Conservation (phyloP, 2,113 vertebrate species). For the Motacilla alba region DNA sequence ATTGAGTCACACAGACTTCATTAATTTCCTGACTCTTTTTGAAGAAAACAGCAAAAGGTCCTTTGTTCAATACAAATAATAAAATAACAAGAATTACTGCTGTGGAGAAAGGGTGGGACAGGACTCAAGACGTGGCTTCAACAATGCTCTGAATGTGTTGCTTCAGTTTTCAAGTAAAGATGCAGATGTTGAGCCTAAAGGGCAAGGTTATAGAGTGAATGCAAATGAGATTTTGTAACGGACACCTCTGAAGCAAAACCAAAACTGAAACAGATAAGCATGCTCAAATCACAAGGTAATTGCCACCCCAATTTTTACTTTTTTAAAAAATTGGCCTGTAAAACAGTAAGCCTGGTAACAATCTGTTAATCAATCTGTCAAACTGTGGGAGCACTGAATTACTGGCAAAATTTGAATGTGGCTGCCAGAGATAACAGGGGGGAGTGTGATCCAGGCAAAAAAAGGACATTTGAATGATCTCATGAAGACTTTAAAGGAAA, state of each 20-base stretch:
- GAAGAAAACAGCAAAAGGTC: neutral
- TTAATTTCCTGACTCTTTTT: neutral
- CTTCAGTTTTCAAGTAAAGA: neutral
- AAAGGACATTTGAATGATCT: slow-evolving; percentile 27
- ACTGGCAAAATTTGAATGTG: slow-evolving; percentile 21
- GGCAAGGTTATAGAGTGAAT: neutral
- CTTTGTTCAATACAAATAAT: neutral
- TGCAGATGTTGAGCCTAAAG: neutral
- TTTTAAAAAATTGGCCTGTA: neutral
- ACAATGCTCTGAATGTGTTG: neutral
- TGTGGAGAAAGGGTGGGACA: neutral
- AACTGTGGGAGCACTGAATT: slow-evolving; percentile 33
- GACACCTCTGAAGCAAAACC: neutral
- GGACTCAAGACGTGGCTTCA: neutral
- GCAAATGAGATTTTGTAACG: neutral
- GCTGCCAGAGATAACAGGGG: neutral
- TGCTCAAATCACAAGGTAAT: slow-evolving; percentile 25
- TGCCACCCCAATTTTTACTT: neutral
- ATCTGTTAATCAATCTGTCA: slow-evolving; percentile 62
- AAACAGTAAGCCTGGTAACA: slow-evolving; percentile 43
- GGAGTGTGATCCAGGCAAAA: slow-evolving; percentile 7
- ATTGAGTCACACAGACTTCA: neutral
- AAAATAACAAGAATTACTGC: neutral
- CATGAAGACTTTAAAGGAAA: slow-evolving; percentile 19
- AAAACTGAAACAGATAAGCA: neutral